Evolutionary conservation across 23 tunicate genomes (phyloP), one percentile per base, ranked within the genome.

Genomic region (Aplidium turbinatum): DNA sequence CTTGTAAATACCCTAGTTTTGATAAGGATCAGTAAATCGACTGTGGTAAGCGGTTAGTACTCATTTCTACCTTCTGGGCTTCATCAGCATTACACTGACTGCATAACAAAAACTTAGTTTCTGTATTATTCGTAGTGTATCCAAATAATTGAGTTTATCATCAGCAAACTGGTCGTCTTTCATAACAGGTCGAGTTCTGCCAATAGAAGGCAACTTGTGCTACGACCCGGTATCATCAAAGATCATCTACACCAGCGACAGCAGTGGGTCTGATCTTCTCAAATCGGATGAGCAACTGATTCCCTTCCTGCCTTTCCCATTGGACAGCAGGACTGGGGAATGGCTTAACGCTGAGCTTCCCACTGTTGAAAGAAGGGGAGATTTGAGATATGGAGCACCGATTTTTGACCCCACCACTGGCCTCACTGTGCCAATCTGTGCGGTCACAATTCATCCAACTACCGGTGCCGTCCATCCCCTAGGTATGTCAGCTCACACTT

Each of bases 221-320:
- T 94, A 77, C 72, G 94, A 94, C 58, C 85, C 99, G 0, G 42
- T 82, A 1, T n/a, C 85, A 39, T 87, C 94, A 18, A 62, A 69
- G 28, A 63, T 94, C 46, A 63, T 86, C 18, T 64, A 39, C 74
- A 62, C 99, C n/a, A 80, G 67, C 6, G 95, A 87, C 68, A 51
- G 71, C 33, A 78, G 80, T 25, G 45, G 56, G 20, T 66, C 77
- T 23, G 79, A 82, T 1, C 36, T 33, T 24, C 18, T 70, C 4
- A 88, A 76, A 48, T 57, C 89, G n/a, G 77, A 69, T 6, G 94
- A 94, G 38, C 75, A 62, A 26, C 77, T 86, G 23, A 87, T 94
- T 1, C 99, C 99, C 0, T 86, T 69, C 76, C 47, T 94, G 1
- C 99, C 99, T 2, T 87, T 77, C 57, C 99, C 99, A 1, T 45